Base-by-base conservation (phyloP, 2,797 vertebrate species). In the Orientallactaga sibirica region DNA sequence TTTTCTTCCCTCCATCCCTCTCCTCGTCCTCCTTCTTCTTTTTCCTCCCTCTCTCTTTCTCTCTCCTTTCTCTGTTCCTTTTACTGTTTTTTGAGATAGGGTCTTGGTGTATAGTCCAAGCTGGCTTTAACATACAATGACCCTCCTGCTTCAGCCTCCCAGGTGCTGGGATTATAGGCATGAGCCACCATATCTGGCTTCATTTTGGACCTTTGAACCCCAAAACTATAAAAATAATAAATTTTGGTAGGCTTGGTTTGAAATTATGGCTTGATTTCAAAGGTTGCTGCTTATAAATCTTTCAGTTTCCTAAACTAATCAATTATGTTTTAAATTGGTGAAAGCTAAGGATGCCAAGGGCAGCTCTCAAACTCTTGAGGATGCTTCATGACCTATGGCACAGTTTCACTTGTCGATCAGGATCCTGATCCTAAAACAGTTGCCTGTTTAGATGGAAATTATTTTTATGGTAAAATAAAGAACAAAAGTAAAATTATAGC, bases 401-500 rank as follows among this genome's bases (percentile, higher is more conserved):
- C 7, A 86, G 7, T 67, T 92, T 82, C 4, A 61, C 66, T 78
- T 90, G 79, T 91, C 94, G 92, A 0, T 66, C 95, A 16, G 83
- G 68, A 86, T 93, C 67, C 86, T 48, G 33, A 29, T 70, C 8
- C 41, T 85, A 93, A 87, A 76, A 78, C 41, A 41, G 24, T 73
- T 75, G 37, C 61, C 0, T 91, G 90, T 96, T 96, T 89, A 92
- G 62, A 67, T 93, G 37, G 37, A 71, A 95, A 43, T 90, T 96
- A 37, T 85, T 95, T 68, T 70, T 94, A 58, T 75, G 48, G 73
- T 82, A 91, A 71, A 96, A 43, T 94, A 78, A 68, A 64, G 93
- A 96, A 93, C 52, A 86, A 97, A 82, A 74, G 90, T 86, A 71
- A 96, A 37, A 95, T 88, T 94, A 93, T 55, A 71, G 94, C 75